Evolutionary conservation across 2,888 invertebrate genomes (phyloP).

Genomic region (Hydraecia micacea): DNA sequence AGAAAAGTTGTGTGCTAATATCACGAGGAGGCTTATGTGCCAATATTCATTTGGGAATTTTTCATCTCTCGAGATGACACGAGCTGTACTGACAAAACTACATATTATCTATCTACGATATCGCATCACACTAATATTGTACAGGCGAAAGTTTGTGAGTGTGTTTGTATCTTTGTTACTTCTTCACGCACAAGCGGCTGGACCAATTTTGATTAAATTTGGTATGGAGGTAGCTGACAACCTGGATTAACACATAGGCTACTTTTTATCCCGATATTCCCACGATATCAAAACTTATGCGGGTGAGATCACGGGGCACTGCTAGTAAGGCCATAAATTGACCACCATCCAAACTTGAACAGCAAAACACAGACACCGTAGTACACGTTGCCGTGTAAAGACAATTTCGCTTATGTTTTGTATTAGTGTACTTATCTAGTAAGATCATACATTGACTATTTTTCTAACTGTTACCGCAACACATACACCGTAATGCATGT

Average conservation of each 20-base stretch:
- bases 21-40: neutral
- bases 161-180: no score
- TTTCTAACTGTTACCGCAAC: neutral
- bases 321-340: neutral
- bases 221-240: no score
- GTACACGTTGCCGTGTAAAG: conserved; percentile 51
- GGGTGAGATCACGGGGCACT: no score
- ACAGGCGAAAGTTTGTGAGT: no score
- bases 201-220: no score
- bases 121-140: neutral
- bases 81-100: neutral
- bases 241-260: no score
- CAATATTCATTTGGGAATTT: neutral
- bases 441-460: neutral
- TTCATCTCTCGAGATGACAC: neutral
- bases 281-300: no score
- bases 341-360: neutral
- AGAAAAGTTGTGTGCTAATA: neutral
- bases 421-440: neutral
- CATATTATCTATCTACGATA: neutral
- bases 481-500: conserved; percentile 24
- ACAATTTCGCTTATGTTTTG: conserved; percentile 54
- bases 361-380: conserved; percentile 21
- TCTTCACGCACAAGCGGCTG: no score
- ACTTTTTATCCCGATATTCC: no score